Base-by-base conservation (phyloP, 2,113 vertebrate genomes). In the Hassar affinis region DNA sequence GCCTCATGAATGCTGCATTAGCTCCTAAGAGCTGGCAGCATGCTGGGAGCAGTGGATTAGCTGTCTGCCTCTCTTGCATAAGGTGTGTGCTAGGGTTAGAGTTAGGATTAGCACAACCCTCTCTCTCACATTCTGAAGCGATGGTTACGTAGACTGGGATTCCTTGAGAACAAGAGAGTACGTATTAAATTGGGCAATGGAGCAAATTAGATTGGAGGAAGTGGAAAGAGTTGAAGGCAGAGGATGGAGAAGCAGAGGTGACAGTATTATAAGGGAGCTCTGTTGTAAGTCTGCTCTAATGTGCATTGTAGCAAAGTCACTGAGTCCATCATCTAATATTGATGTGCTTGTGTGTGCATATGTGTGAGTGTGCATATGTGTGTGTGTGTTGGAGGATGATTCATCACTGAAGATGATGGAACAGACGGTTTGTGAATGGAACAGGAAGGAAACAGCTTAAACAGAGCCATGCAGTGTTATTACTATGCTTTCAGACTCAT, bases 1-100 rank as follows among this genome's bases (percentile, higher is more conserved):
- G 82, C 83, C 84, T 93, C 87, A 92, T 94, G 68, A 91, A 93
- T 93, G 90, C 89, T 93, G 87, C 84, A 92, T 88, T 72, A 59
- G 22, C 78, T 84, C 52, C 74, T 78, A 75, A 82, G 80, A 85
- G 84, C 87, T 88, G 76, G 89, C 80, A 87, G 89, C 88, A 86
- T 89, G 68, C 62, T 35, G 8, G 18, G 35, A 57, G 74, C 62
- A 81, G 64, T 75, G 49, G 59, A 51, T 25, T 76, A 79, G 35
- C 82, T 83, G 80, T 85, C 85, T 80, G 87, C 80, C 80, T 87
- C 84, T 83, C 85, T 94, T 94, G 91, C 85, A 85, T 92, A 92
- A 93, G 9, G 54, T 20, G 5, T 20, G 54, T 8, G 4, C 18
- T 56, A 56, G 54, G 20, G 54, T 56, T 56, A 15, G 11, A 15